These are phyloP conservation scores for Rhamnusium bicolor DNA, from an alignment of 2,888 invertebrate species.

Conservation along the genomic window DNA sequence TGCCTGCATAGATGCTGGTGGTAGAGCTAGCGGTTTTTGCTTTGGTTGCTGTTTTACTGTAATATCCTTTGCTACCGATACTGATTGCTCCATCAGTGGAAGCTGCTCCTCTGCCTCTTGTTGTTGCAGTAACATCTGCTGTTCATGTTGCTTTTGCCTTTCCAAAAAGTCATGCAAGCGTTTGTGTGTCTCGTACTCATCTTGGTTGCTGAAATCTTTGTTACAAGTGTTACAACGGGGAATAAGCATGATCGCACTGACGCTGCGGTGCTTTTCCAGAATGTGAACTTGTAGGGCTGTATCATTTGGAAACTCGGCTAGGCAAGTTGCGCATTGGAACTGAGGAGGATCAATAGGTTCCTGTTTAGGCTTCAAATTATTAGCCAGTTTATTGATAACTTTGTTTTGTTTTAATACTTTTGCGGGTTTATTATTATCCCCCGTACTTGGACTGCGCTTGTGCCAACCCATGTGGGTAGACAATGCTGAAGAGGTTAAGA, in stretches of 20 bases:
- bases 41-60: background rate
- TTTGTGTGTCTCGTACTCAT: slow-evolving; percentile 75
- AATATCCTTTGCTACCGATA: background rate
- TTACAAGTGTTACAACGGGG: slow-evolving; percentile 75
- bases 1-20: background rate
- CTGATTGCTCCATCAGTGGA: slow-evolving; percentile 7
- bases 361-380: slow-evolving; percentile 38
- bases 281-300: slow-evolving; percentile 68
- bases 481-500: slow-evolving; percentile 75
- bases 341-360: slow-evolving; percentile 59
- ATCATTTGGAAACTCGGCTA: slow-evolving; percentile 62
- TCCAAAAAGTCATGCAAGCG: slow-evolving; percentile 72
- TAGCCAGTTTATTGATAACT: slow-evolving; percentile 27
- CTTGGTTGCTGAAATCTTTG: slow-evolving; percentile 76
- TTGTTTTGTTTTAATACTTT: slow-evolving; percentile 65
- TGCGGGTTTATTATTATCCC: slow-evolving; percentile 66
- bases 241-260: slow-evolving; percentile 62
- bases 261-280: slow-evolving; percentile 66
- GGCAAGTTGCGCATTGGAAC: slow-evolving; percentile 63
- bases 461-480: slow-evolving; percentile 78
- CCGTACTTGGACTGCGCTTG: slow-evolving; percentile 68
- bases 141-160: slow-evolving; percentile 57
- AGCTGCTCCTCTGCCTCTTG: slow-evolving; percentile 49
- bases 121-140: slow-evolving; percentile 66
- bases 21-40: background rate